These are phyloP conservation scores for Panulirus ornatus DNA, from an alignment of 1,140 invertebrate species.

Conservation along the genomic window DNA sequence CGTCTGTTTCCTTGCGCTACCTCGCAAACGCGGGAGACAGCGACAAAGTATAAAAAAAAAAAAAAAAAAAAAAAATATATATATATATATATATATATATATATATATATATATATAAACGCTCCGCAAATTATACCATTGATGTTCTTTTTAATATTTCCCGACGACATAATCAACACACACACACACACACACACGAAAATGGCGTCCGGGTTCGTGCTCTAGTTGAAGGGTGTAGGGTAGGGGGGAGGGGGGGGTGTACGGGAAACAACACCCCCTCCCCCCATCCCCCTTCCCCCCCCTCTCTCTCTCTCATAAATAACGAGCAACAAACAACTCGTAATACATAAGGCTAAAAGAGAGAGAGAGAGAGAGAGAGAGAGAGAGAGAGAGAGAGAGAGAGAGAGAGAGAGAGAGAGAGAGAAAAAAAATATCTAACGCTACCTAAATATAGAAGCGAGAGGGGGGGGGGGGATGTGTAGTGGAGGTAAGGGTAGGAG, in stretches of 20 bases:
- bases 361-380: constrained; percentile 33
- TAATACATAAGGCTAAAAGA: neutral
- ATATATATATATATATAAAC: no score
- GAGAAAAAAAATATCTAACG: neutral
- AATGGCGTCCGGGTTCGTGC: neutral
- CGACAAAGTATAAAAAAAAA: no score
- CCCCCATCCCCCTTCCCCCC: no score
- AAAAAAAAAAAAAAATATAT: no score
- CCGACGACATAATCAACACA: neutral
- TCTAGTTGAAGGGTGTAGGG: neutral
- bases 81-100: no score
- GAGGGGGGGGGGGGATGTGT: neutral
- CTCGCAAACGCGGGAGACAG: no score
- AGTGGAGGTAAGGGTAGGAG: neutral
- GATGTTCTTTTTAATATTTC: neutral
- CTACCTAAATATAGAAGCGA: neutral
- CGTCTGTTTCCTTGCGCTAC: no score
- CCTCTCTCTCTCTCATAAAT: neutral
- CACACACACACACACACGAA: no score
- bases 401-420: constrained; percentile 30
- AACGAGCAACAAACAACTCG: neutral
- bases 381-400: constrained; percentile 30
- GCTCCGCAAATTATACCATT: neutral
- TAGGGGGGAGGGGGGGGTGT: no score
- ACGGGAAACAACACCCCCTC: no score